Evolutionary conservation across 2,888 invertebrate species (phyloP).

Genomic region (Anagyrus pseudococci): DNA sequence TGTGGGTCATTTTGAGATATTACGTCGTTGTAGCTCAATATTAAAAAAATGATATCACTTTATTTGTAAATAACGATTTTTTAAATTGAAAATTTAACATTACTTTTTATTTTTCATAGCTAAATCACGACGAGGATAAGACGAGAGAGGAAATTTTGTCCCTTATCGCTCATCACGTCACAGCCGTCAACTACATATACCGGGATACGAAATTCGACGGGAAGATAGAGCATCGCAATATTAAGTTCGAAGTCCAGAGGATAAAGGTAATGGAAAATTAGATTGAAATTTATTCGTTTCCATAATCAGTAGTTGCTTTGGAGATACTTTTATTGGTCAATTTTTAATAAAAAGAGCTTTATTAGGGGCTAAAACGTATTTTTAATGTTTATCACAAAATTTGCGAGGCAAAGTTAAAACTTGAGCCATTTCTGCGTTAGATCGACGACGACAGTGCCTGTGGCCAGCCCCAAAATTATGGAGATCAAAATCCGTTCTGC

Average conservation of each 20-base stretch:
- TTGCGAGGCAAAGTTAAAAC: conserved; percentile 1
- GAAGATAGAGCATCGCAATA: conserved; percentile 85
- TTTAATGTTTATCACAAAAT: no score
- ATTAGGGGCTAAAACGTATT: no score
- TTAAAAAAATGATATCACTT: no score
- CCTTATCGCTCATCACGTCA: conserved; percentile 97
- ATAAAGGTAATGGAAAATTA: conserved; percentile 69
- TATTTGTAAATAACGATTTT: no score
- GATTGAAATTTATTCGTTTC: no score
- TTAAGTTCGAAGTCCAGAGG: conserved; percentile 94
- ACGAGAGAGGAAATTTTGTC: conserved; percentile 97
- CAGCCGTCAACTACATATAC: conserved; percentile 97
- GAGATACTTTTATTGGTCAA: no score
- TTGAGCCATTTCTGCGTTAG: conserved; percentile 62
- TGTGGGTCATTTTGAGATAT: no score
- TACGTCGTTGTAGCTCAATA: no score
- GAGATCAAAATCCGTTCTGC: conserved; percentile 87
- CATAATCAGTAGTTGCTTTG: no score
- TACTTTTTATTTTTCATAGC: conserved; percentile 63
- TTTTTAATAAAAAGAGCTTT: no score
- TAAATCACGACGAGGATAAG: conserved; percentile 80
- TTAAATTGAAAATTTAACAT: no score
- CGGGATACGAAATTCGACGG: conserved; percentile 95
- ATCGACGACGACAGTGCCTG: conserved; percentile 90
- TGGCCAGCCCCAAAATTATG: conserved; percentile 65